Conservation (phyloP, 2,888 invertebrate genomes). For the Thecophora atra region DNA sequence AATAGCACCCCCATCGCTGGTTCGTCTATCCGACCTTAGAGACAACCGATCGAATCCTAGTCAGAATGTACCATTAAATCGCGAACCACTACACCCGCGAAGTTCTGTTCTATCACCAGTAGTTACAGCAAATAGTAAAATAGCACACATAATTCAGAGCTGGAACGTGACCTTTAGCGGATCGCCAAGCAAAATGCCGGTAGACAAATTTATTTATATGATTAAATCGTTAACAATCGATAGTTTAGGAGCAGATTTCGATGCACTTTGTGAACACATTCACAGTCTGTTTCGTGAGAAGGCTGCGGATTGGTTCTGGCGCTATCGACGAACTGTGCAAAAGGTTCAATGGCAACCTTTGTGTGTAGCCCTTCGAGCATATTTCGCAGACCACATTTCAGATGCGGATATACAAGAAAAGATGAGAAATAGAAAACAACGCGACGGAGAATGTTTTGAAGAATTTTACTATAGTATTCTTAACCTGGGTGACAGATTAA, state of each 20-base stretch:
- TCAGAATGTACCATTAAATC: background rate
- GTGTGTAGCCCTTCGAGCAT: background rate
- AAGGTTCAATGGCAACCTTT: slow-evolving; percentile 7
- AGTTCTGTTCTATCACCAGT: background rate
- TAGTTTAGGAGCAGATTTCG: slow-evolving; percentile 15
- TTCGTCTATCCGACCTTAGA: background rate
- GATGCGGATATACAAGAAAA: slow-evolving; percentile 12
- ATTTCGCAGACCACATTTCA: background rate
- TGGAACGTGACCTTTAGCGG: slow-evolving; percentile 19
- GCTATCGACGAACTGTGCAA: slow-evolving; percentile 17
- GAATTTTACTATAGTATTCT: slow-evolving; percentile 8
- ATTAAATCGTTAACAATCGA: slow-evolving; percentile 8
- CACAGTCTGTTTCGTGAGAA: slow-evolving; percentile 8
- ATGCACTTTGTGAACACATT: slow-evolving; percentile 16
- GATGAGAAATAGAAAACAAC: slow-evolving; percentile 16
- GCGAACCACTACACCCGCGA: background rate
- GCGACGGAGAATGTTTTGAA: background rate
- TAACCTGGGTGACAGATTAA: background rate
- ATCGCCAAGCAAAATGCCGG: background rate
- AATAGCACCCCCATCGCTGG: background rate
- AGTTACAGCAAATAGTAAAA: background rate
- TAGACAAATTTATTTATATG: slow-evolving; percentile 12
- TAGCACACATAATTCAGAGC: slow-evolving; percentile 3
- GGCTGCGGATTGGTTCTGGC: slow-evolving; percentile 18
- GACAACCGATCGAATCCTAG: background rate